Percentiles rank a stretch among this genome's conserved stretches.
phyloP scores from a whole-genome alignment of 1,140 invertebrate species.

The Zaprionus inermis region DNA sequence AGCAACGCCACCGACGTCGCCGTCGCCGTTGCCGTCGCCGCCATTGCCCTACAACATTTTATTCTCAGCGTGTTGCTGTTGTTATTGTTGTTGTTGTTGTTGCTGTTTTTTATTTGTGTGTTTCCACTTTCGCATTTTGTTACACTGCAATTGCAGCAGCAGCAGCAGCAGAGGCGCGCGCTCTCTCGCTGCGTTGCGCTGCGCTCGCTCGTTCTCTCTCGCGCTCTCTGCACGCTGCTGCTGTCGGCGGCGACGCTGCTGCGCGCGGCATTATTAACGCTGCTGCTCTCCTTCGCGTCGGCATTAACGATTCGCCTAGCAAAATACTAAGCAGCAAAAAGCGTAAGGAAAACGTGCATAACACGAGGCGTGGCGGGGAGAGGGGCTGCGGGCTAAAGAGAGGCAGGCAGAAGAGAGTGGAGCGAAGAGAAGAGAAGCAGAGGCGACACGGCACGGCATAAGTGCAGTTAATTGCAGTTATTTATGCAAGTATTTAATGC shows the following conservation, averaged over 20 bases:
- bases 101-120: background rate
- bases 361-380: background rate
- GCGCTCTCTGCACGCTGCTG: slow-evolving; percentile 6
- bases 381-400: background rate
- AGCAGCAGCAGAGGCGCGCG: slow-evolving; percentile 4
- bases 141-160: slow-evolving; percentile 38
- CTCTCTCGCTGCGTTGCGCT: slow-evolving; percentile 6
- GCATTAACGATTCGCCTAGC: slow-evolving; percentile 45
- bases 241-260: slow-evolving; percentile 13
- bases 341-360: slow-evolving; percentile 4
- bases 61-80: slow-evolving; percentile 1
- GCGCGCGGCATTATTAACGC: slow-evolving; percentile 33
- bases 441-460: slow-evolving; percentile 20
- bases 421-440: background rate
- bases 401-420: background rate
- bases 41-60: slow-evolving; percentile 4
- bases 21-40: background rate
- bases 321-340: slow-evolving; percentile 38
- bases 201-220: background rate
- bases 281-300: slow-evolving; percentile 37
- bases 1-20: slow-evolving; percentile 4
- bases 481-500: slow-evolving; percentile 7
- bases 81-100: background rate
- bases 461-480: slow-evolving; percentile 5
- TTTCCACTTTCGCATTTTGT: slow-evolving; percentile 31